Base-by-base conservation (phyloP, 2,797 vertebrate genomes). In the Delichon dasypus region DNA sequence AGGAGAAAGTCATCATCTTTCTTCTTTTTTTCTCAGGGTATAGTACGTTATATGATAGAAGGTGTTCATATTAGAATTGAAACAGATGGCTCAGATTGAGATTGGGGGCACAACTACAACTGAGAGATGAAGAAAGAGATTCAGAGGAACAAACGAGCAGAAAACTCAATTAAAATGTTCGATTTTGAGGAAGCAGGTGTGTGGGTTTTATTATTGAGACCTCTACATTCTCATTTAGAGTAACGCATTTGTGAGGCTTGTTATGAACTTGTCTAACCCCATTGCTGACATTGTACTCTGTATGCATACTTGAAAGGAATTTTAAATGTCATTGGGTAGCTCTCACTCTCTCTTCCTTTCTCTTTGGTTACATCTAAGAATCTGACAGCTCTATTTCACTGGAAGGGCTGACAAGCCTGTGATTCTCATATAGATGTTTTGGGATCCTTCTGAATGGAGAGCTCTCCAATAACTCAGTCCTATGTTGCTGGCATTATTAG, bases 31-130 rank as follows among this genome's bases (percentile, higher is more conserved):
- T 87, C 57, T 57, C 30, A 38, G 55, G 16, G 5, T 89, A 61
- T 54, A 32, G n/a, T 85, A 88, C 15, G 19, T 6, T 88, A 11
- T 67, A 86, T 79, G 73, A 88, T 90, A 93, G 82, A 93, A 84
- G 64, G 90, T 74, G 88, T 95, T 97, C 94, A 94, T 94, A 96
- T 96, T 94, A 93, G 89, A 93, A 96, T 26, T 62, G 20, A 75
- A 97, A 95, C 94, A 96, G 96, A 95, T 97, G 95, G 95, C 72
- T 96, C 65, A 92, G 58, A 94, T 50, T 95, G 83, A 95, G 94
- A 90, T 1, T 85, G 77, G 36, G 81, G 77, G 70, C 92, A 95
- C 53, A 90, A 54, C 65, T 91, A 95, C 50, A 79, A 91, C 54
- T 66, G 58, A 55, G 71, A 93, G 65, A 82, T n/a, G 30, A 81